These are phyloP conservation scores for Ephydatia muelleri DNA, from an alignment of 37 sponge, comb jelly and placozoan genomes.

Conservation along the genomic window DNA sequence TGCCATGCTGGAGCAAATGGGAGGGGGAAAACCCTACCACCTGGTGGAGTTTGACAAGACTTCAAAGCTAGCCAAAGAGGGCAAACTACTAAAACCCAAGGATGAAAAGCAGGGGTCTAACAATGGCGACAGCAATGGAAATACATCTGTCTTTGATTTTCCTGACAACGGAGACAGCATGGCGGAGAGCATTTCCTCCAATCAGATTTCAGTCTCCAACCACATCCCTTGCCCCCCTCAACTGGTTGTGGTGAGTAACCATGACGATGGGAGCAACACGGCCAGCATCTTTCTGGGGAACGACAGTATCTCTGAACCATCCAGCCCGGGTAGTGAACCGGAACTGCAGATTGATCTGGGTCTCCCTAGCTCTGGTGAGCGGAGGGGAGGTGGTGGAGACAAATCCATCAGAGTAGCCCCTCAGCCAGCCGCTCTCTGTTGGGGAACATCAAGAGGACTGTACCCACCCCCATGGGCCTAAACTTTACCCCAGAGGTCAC, in stretches of 20 bases:
- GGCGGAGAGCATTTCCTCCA: neutral
- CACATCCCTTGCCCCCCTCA: conserved; percentile 46
- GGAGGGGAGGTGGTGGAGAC: neutral
- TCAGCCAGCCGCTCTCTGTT: conserved; percentile 31
- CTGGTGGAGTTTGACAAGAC: neutral
- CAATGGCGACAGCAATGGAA: conserved; percentile 18
- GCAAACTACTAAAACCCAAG: neutral
- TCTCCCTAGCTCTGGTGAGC: neutral
- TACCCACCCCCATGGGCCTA: conserved; percentile 5
- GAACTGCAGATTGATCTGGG: conserved; percentile 59
- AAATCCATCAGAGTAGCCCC: neutral
- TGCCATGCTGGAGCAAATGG: conserved; percentile 46
- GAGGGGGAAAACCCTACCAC: neutral
- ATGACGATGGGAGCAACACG: conserved; percentile 31
- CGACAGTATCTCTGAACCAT: conserved; percentile 23
- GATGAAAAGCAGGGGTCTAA: conserved; percentile 37
- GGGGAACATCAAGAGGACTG: conserved; percentile 19
- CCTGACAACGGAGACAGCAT: neutral
- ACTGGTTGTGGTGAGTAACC: conserved; percentile 48
- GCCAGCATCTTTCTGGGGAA: neutral
- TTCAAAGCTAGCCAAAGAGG: conserved; percentile 6
- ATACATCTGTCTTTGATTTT: neutral
- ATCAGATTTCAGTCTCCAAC: conserved; percentile 20
- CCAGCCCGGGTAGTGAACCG: conserved; percentile 55
- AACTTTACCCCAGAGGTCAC: conserved; percentile 9